Base-by-base conservation (phyloP, 2,113 vertebrate species). In the Sula dactylatra region DNA sequence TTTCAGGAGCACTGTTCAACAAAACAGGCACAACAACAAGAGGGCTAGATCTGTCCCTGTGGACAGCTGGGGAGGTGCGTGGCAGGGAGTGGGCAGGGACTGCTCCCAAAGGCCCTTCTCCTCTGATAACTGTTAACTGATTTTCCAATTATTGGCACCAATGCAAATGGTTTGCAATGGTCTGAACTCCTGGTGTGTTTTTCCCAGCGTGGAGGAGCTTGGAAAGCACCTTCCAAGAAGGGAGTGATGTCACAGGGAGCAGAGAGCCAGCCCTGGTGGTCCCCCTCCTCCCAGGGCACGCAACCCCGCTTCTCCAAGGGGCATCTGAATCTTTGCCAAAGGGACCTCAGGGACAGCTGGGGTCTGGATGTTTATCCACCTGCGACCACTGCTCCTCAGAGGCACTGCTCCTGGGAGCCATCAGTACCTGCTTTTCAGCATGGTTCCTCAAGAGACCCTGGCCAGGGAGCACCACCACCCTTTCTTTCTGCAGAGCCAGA, bases 21-120 rank as follows among this genome's bases (percentile, higher is more conserved):
- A 47, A 18, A 56, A 22, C 49, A 70, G 55, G n/a, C 49, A n/a
- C 16, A n/a, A 69, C 25, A 77, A 36, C 22, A 67, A 40, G 38
- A 24, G 50, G 36, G 21, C 3, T 45, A 44, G 40, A 36, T 17
- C 25, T 0, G 0, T 49, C 45, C 65, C 47, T 24, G 20, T 2
- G n/a, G 38, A 18, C 13, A n/a, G 20, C 1, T 2, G 3, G 65
- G 47, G 73, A 82, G 7, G 5, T 19, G 22, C 15, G 6, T 4
- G 73, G 42, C 32, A 36, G 40, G 49, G 47, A 71, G 25, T 2
- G 13, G 18, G 5, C 42, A 24, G 18, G 22, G 34, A 11, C 45
- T 25, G 45, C 52, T 59, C 74, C 32, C 44, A 77, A 50, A 67
- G n/a, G 42, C 20, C 14, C 29, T 31, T 31, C 54, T 55, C 29